These are phyloP conservation scores for Galeopsomyia nigrocyanea DNA, from an alignment of 2,888 invertebrate genomes.

Conservation along the genomic window DNA sequence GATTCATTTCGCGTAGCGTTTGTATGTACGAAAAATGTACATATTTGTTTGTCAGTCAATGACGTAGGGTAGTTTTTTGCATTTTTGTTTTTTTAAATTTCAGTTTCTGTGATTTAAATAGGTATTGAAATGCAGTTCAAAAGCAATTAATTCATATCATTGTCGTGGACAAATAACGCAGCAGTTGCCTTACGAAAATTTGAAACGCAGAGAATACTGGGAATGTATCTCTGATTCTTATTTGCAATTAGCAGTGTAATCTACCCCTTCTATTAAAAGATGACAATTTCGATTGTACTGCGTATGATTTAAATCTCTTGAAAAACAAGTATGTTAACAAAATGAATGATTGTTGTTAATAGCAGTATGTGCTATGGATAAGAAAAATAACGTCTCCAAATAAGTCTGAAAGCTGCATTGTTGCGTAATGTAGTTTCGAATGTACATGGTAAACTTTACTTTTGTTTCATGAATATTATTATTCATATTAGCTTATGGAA, in stretches of 20 bases:
- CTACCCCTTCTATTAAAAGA: conserved; percentile 36
- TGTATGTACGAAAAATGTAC: conserved; percentile 40
- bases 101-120: conserved; percentile 41
- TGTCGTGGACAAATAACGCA: conserved; percentile 42
- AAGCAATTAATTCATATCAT: conserved; percentile 45
- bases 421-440: conserved; percentile 32
- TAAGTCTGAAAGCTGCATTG: conserved; percentile 44
- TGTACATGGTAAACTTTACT: conserved; percentile 32
- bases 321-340: conserved; percentile 11
- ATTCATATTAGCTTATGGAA: no score
- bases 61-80: conserved; percentile 12
- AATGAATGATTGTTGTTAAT: conserved; percentile 29
- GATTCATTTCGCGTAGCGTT: conserved; percentile 20
- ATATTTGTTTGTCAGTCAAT: conserved; percentile 32
- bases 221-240: conserved; percentile 16
- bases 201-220: conserved; percentile 25
- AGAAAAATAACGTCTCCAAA: conserved; percentile 17
- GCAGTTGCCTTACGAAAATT: conserved; percentile 46
- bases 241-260: conserved; percentile 41
- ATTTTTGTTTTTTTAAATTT: conserved; percentile 31
- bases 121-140: conserved; percentile 26
- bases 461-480: no score
- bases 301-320: conserved; percentile 24
- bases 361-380: conserved; percentile 17
- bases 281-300: conserved; percentile 23